phyloP scores from a whole-genome alignment of 2,888 invertebrate genomes.

The Troides helena region DNA sequence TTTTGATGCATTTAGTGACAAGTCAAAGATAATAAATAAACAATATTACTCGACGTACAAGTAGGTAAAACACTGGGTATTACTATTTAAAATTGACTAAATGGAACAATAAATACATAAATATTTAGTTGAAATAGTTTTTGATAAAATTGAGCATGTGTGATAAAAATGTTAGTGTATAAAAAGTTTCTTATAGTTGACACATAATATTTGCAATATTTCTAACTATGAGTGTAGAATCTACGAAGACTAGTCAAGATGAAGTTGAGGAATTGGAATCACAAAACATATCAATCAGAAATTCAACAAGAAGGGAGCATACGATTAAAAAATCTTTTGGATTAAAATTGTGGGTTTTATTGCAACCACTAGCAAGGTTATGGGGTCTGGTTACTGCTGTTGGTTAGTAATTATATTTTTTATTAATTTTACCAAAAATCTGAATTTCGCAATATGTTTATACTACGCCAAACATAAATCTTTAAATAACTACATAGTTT shows the following conservation, averaged over 20 bases:
- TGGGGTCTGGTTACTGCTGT: constrained; percentile 73
- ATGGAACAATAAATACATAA: background rate
- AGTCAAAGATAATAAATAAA: constrained; percentile 23
- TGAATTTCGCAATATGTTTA: no score
- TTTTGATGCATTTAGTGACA: constrained; percentile 37
- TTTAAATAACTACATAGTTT: no score
- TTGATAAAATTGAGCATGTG: background rate
- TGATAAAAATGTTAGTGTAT: background rate
- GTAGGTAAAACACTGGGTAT: constrained; percentile 15
- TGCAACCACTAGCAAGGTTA: constrained; percentile 69
- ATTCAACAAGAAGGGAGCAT: constrained; percentile 41
- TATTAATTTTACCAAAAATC: no score
- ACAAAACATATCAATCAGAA: constrained; percentile 43
- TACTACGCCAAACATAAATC: no score
- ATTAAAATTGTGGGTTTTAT: constrained; percentile 65
- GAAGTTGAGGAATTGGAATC: constrained; percentile 43
- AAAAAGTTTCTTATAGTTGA: background rate
- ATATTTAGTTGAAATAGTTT: background rate
- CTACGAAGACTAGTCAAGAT: constrained; percentile 46
- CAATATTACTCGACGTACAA: constrained; percentile 3
- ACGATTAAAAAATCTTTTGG: constrained; percentile 59
- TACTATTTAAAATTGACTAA: background rate
- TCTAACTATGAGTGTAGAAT: constrained; percentile 46
- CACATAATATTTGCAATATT: background rate
- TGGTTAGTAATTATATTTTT: constrained; percentile 50